Evolutionary conservation across 2,113 vertebrate genomes (phyloP), one percentile per base, ranked within the genome.

Genomic region (Peromyscus leucopus): DNA sequence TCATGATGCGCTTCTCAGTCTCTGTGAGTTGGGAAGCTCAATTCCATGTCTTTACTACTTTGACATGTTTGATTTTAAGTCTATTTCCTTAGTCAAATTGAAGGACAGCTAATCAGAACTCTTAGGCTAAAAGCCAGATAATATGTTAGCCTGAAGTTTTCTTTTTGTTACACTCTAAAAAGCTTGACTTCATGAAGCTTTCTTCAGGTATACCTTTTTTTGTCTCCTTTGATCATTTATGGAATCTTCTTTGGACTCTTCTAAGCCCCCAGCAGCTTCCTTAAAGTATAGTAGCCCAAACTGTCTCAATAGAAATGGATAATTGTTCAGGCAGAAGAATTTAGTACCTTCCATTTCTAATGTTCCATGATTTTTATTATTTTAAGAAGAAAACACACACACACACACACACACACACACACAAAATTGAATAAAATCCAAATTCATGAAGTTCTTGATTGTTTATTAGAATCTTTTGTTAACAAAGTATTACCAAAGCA

Each of bases 401-500:
- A 51, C 31, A 55, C 13, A 51, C 48, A 55, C 15, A 75, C 17
- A 42, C 26, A 72, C 33, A 72, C 9, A 36, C 36, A n/a, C 51
- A 71, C 11, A 88, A 48, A 46, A 46, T 31, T 46, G 61, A 86
- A 69, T 94, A 67, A 57, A 97, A 46, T 80, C 48, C 76, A 93
- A 48, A 93, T 87, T 93, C 90, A 86, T 96, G 16, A 96, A 95
- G 51, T 87, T 91, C 48, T 87, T 92, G 71, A 85, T 46, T 95
- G 96, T 69, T 57, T 55, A 46, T 93, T 91, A 91, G 17, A 15
- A 78, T 74, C 96, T 42, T 96, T 94, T 21, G 91, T 91, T 96
- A 36, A 42, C 28, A 86, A 67, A 65, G 51, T 39, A n/a, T 93
- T 96, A 15, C 51, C 39, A 90, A 65, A 63, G 83, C 17, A 28